These are phyloP conservation scores for Vulpes lagopus DNA, from an alignment of 2,113 vertebrate genomes.

Conservation along the genomic window DNA sequence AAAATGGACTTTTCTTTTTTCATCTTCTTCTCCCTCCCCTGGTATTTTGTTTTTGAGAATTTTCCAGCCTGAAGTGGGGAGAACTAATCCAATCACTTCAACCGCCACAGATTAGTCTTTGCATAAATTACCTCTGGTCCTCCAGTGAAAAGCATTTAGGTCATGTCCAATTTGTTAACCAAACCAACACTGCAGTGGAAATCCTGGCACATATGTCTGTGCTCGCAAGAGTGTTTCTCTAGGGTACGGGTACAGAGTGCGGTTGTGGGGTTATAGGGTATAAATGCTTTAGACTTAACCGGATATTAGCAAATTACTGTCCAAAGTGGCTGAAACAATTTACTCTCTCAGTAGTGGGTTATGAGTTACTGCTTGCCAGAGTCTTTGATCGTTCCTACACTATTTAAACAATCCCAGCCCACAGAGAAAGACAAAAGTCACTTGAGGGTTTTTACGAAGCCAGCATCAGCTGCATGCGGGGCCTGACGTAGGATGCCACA, in stretches of 20 bases:
- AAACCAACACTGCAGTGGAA: background rate
- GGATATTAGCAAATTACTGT: background rate
- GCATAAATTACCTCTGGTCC: background rate
- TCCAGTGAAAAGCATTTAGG: background rate
- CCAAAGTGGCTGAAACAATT: background rate
- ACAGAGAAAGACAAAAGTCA: background rate
- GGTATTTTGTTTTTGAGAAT: background rate
- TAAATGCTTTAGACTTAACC: background rate
- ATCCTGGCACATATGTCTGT: accelerated
- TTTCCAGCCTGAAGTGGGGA: background rate
- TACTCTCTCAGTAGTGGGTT: accelerated
- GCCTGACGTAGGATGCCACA: background rate
- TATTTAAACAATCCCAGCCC: background rate
- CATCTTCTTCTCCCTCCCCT: background rate
- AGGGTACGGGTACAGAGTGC: accelerated
- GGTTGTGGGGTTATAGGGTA: background rate
- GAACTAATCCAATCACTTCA: background rate
- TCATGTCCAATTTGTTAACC: background rate
- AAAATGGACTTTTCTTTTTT: background rate
- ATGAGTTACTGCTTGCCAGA: background rate
- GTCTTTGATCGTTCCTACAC: accelerated
- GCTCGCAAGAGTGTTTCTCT: accelerated
- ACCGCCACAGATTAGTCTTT: background rate
- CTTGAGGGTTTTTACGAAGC: background rate
- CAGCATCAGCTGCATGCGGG: background rate